Percentiles rank a stretch among this genome's conserved stretches.
Conservation (phyloP, 1,140 invertebrate species). For the Heliconius congener region DNA sequence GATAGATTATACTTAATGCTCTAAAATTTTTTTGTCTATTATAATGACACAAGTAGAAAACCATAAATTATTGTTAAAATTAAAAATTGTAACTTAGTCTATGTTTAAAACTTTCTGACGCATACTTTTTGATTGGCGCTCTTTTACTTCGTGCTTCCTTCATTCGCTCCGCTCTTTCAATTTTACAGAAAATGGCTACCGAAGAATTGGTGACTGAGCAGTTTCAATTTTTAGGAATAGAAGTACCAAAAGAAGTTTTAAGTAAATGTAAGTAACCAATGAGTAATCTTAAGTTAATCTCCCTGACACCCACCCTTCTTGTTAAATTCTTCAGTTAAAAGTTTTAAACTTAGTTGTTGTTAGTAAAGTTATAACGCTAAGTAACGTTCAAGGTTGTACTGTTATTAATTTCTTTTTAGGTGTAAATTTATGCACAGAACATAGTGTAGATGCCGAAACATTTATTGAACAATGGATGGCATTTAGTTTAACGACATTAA, state of each 20-base stretch:
- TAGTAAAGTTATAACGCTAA: conserved; percentile 54
- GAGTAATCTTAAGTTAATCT: conserved; percentile 26
- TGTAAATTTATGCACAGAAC: conserved; percentile 82
- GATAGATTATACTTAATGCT: background rate
- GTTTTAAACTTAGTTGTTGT: conserved; percentile 51
- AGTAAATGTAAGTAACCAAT: conserved; percentile 68
- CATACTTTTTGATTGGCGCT: conserved; percentile 78
- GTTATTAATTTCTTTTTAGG: conserved; percentile 72
- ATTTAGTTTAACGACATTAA: conserved; percentile 83
- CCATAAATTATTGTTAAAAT: background rate
- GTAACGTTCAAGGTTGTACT: conserved; percentile 78
- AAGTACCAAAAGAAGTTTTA: conserved; percentile 70
- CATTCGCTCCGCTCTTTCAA: conserved; percentile 67
- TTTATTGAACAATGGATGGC: conserved; percentile 87
- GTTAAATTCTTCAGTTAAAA: conserved; percentile 26
- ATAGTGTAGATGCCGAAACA: conserved; percentile 84
- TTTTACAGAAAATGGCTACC: conserved; percentile 80
- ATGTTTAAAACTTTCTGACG: conserved; percentile 61
- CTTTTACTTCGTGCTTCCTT: conserved; percentile 71
- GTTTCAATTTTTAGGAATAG: conserved; percentile 79
- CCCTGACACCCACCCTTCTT: conserved; percentile 1
- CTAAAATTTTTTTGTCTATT: background rate
- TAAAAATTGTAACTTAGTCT: conserved; percentile 41
- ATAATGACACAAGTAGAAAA: background rate
- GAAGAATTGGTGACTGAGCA: conserved; percentile 81